Evolutionary conservation across 1,140 invertebrate genomes (phyloP).

Genomic region (Papilio machaon): DNA sequence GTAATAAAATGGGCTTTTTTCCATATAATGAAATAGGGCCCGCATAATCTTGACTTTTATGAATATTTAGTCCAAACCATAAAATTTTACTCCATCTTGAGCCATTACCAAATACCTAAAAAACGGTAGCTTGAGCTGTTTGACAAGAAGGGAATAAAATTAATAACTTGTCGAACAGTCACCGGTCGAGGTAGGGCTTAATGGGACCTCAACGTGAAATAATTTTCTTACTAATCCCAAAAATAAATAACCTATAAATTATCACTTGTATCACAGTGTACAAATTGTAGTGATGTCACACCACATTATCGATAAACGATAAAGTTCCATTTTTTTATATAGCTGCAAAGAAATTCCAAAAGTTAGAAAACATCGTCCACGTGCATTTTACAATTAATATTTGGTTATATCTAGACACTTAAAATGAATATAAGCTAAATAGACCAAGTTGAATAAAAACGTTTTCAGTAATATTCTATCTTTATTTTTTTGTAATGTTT

Average conservation of each 20-base stretch:
- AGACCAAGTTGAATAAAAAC: too few relatives aligned
- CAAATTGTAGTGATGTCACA: slow-evolving; percentile 61
- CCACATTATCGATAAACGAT: slow-evolving; percentile 44
- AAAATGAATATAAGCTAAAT: too few relatives aligned
- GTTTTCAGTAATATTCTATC: too few relatives aligned
- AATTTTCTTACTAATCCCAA: slow-evolving; percentile 77
- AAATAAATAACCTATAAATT: slow-evolving; percentile 79
- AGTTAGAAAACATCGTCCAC: not conserved
- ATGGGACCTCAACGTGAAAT: slow-evolving; percentile 71
- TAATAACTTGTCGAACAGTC: slow-evolving; percentile 44
- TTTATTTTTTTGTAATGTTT: too few relatives aligned
- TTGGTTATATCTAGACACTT: too few relatives aligned
- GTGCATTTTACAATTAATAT: not conserved
- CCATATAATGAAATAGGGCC: not conserved
- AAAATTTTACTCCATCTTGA: slow-evolving; percentile 41
- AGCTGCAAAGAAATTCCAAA: not conserved
- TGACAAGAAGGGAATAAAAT: slow-evolving; percentile 43
- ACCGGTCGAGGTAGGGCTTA: slow-evolving; percentile 50
- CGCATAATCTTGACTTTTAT: slow-evolving; percentile 35
- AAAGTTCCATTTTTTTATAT: not conserved
- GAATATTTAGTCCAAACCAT: slow-evolving; percentile 29
- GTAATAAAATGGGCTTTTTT: not conserved
- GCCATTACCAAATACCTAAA: slow-evolving; percentile 38
- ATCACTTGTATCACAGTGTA: slow-evolving; percentile 71
- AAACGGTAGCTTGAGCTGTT: slow-evolving; percentile 47